Conservation (phyloP, 2,797 vertebrate genomes). For the Menidia menidia region DNA sequence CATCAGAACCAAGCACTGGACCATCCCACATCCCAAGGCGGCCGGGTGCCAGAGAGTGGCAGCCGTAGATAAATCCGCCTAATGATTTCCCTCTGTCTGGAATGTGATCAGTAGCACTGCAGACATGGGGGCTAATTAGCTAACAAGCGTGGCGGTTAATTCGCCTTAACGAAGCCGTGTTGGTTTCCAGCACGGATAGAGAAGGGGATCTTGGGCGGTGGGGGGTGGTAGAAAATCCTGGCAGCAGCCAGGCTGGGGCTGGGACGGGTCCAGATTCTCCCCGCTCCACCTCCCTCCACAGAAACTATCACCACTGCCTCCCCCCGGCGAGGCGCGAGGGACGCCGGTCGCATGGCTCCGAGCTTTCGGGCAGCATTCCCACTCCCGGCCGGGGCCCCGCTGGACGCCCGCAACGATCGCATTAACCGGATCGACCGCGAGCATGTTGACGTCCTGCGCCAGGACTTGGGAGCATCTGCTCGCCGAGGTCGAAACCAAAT, state of each 20-base stretch:
- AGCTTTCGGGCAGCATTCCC: conserved; percentile 68
- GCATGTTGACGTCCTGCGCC: conserved; percentile 75
- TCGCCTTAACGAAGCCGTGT: conserved; percentile 84
- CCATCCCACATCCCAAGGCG: conserved; percentile 57
- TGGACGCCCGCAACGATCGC: conserved; percentile 63
- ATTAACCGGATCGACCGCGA: conserved; percentile 78
- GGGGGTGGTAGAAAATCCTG: conserved; percentile 64
- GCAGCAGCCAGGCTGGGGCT: conserved; percentile 64
- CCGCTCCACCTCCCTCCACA: conserved; percentile 41
- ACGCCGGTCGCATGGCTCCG: conserved; percentile 63
- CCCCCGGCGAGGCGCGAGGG: conserved; percentile 59
- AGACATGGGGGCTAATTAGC: conserved; percentile 86
- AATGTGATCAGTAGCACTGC: conserved; percentile 79
- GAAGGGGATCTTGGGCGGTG: conserved; percentile 52
- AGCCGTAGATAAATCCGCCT: conserved; percentile 82
- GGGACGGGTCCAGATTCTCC: conserved; percentile 71
- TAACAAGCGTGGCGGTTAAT: conserved; percentile 86
- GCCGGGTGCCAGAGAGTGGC: conserved; percentile 67
- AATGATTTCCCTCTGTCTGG: conserved; percentile 86
- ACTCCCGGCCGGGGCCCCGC: conserved; percentile 66
- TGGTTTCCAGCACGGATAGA: conserved; percentile 79
- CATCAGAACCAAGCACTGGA: conserved; percentile 51
- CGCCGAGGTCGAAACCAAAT: conserved; percentile 69
- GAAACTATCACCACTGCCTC: conserved; percentile 49
- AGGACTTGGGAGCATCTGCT: conserved; percentile 84